Conservation (phyloP, 2,113 vertebrate genomes). For the Chitala chitala region DNA sequence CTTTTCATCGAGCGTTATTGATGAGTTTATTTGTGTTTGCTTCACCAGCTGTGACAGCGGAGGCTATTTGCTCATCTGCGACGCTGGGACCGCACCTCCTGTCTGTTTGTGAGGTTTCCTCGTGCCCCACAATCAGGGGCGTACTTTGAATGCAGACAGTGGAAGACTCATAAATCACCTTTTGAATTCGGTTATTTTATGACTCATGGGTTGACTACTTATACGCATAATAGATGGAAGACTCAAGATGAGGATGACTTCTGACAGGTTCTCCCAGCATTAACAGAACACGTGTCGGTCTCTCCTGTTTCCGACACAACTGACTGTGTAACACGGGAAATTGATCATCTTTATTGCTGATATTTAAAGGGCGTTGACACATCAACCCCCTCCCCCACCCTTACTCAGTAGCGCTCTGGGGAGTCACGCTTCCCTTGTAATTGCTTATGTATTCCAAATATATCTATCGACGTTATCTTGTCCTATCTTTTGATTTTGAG, state of each 20-base stretch:
- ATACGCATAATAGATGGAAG: constrained; percentile 59
- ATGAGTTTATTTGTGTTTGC: constrained; percentile 18
- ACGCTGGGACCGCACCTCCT: neutral
- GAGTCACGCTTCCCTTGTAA: constrained; percentile 69
- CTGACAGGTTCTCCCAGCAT: constrained; percentile 63
- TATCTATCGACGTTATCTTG: constrained; percentile 73
- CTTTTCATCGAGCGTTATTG: neutral
- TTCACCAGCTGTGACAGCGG: constrained; percentile 6
- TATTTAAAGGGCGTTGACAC: constrained; percentile 58
- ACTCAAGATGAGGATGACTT: constrained; percentile 51
- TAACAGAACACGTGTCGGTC: constrained; percentile 47
- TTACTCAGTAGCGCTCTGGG: constrained; percentile 50
- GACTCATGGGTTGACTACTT: constrained; percentile 63
- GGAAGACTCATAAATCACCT: constrained; percentile 68
- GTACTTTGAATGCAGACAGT: constrained; percentile 61
- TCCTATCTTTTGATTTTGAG: constrained; percentile 74
- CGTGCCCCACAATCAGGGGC: constrained; percentile 48
- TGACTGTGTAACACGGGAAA: constrained; percentile 39
- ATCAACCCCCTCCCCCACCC: constrained; percentile 54
- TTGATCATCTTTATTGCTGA: constrained; percentile 52
- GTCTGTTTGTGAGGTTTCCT: constrained; percentile 39
- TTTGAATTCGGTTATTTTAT: constrained; percentile 61
- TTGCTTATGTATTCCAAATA: constrained; percentile 66
- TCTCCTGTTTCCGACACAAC: constrained; percentile 36
- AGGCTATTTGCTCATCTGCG: constrained; percentile 19